Evolutionary conservation across 1,140 invertebrate genomes (phyloP).

Genomic region (Chymomyza costata): DNA sequence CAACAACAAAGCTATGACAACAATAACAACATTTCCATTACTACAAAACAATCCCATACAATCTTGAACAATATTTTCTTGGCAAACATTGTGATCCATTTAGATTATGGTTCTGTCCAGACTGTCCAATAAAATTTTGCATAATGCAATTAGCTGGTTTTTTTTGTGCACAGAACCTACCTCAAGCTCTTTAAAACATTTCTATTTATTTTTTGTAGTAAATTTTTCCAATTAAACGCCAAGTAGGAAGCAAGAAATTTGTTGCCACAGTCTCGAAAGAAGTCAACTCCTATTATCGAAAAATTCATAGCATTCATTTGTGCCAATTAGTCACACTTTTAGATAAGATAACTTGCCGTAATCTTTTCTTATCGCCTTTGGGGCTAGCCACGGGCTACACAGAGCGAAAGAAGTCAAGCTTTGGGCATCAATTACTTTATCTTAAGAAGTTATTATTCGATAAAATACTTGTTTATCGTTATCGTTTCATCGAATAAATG

Average conservation of each 20-base stretch:
- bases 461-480: too few relatives aligned
- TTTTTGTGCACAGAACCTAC: conserved; percentile 39
- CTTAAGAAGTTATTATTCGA: too few relatives aligned
- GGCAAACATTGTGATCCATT: too few relatives aligned
- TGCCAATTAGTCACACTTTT: conserved; percentile 61
- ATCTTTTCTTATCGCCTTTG: conserved; percentile 64
- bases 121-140: conserved; percentile 13
- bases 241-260: conserved; percentile 24
- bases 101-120: too few relatives aligned
- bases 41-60: too few relatives aligned
- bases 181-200: conserved; percentile 35
- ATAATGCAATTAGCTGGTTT: conserved; percentile 24
- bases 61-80: too few relatives aligned
- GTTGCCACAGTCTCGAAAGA: too few relatives aligned
- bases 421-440: too few relatives aligned
- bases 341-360: conserved; percentile 58
- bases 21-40: conserved; percentile 14
- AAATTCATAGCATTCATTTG: conserved; percentile 50
- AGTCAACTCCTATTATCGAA: too few relatives aligned
- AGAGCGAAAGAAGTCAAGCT: too few relatives aligned
- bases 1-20: conserved; percentile 51
- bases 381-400: conserved; percentile 14
- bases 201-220: conserved; percentile 3
- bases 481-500: too few relatives aligned
- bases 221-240: too few relatives aligned